Conservation (phyloP, 2,113 vertebrate species). For the Kryptolebias marmoratus region DNA sequence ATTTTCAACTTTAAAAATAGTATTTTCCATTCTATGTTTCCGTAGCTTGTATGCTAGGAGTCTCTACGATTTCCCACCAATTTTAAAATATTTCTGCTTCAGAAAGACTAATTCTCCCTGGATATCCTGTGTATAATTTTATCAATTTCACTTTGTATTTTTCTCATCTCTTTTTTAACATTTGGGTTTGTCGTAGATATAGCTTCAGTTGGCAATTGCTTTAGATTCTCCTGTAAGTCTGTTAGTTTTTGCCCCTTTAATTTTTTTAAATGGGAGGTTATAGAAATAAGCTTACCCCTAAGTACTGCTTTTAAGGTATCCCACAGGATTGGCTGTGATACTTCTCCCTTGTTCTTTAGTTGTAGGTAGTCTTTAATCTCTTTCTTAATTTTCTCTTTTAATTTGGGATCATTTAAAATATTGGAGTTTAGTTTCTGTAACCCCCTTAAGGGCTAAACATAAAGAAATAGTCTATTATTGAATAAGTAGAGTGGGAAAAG, state of each 20-base stretch:
- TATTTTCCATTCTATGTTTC: not conserved
- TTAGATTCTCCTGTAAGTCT: not conserved
- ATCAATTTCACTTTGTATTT: not conserved
- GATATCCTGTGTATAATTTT: not conserved
- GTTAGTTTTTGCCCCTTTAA: not conserved
- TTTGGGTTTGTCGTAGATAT: not conserved
- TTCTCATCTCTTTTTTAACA: not conserved
- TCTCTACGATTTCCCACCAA: not conserved
- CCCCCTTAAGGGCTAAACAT: not conserved
- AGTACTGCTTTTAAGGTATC: not conserved
- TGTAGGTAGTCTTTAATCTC: not conserved
- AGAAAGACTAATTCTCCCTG: constrained; percentile 10
- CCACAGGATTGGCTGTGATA: not conserved
- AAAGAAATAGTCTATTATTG: not conserved
- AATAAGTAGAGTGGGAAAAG: not conserved
- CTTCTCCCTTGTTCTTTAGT: not conserved
- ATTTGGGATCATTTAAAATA: not conserved
- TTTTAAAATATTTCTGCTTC: not conserved
- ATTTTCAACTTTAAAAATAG: not conserved
- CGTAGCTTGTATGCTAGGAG: not conserved
- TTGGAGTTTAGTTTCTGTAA: not conserved
- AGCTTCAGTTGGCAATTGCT: not conserved
- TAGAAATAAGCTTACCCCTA: not conserved
- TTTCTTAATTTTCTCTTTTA: not conserved
- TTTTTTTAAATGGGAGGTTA: not conserved